These are phyloP conservation scores for Pentamera pediparva DNA, from an alignment of 53 echinoderm and acorn worm species.

Conservation along the genomic window DNA sequence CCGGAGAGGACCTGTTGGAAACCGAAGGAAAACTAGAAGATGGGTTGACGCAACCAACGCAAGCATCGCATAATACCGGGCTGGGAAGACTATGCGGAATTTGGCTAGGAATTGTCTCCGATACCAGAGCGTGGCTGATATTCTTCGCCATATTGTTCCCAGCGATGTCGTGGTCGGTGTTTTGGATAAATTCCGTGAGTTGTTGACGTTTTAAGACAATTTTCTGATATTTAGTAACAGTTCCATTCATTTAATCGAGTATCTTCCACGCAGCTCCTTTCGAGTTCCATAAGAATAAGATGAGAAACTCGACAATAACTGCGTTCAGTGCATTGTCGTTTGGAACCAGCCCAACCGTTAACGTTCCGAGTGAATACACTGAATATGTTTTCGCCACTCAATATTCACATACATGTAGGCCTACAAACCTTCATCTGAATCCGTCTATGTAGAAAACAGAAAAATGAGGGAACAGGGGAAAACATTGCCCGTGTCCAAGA, in stretches of 20 bases:
- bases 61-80: background rate
- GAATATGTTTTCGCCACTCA: too few relatives aligned
- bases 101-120: background rate
- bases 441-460: too few relatives aligned
- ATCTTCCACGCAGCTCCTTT: background rate
- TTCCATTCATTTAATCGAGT: background rate
- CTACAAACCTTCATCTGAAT: too few relatives aligned
- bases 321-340: too few relatives aligned
- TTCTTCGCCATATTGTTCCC: background rate
- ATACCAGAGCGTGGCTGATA: background rate
- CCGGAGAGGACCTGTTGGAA: background rate
- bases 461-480: too few relatives aligned
- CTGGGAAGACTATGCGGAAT: background rate
- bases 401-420: too few relatives aligned
- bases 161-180: slow-evolving; percentile 1
- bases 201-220: too few relatives aligned
- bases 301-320: background rate
- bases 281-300: background rate
- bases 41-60: background rate
- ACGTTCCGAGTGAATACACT: too few relatives aligned
- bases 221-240: background rate
- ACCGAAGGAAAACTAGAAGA: background rate
- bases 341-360: too few relatives aligned
- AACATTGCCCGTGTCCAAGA: too few relatives aligned
- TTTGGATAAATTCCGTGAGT: slow-evolving; percentile 1